Percentiles rank a stretch among this genome's conserved stretches.
Conservation (phyloP, 2,113 vertebrate species). For the Rhabdomys dilectus region DNA sequence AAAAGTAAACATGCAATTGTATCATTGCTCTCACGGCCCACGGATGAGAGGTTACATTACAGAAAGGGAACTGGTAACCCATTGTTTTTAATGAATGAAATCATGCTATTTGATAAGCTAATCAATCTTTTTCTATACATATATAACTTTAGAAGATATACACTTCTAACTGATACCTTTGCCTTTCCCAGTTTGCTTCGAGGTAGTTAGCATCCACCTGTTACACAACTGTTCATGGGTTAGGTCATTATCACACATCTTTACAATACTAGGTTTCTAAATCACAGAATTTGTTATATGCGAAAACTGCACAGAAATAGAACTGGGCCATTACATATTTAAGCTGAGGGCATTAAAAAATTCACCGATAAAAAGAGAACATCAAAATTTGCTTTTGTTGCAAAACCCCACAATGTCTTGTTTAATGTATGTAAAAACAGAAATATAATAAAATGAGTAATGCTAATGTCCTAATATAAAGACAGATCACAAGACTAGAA, state of each 20-base stretch:
- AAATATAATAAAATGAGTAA: slow-evolving; percentile 86
- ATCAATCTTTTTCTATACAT: slow-evolving; percentile 56
- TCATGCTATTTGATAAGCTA: slow-evolving; percentile 73
- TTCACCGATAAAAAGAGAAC: slow-evolving; percentile 85
- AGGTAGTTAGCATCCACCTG: slow-evolving; percentile 88
- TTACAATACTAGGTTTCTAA: slow-evolving; percentile 84
- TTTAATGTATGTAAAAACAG: slow-evolving; percentile 83
- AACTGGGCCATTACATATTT: slow-evolving; percentile 81
- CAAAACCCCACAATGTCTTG: slow-evolving; percentile 84
- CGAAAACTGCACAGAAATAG: slow-evolving; percentile 88
- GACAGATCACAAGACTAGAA: slow-evolving; percentile 87
- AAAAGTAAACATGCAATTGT: slow-evolving; percentile 80
- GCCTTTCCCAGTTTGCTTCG: slow-evolving; percentile 84
- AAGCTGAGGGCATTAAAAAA: slow-evolving; percentile 86
- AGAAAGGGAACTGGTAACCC: slow-evolving; percentile 75
- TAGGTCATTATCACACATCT: slow-evolving; percentile 82
- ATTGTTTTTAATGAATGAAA: slow-evolving; percentile 66
- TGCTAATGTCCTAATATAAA: slow-evolving; percentile 87
- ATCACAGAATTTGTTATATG: slow-evolving; percentile 86
- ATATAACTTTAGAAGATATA: slow-evolving; percentile 80
- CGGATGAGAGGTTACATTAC: slow-evolving; percentile 73
- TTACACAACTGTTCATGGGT: slow-evolving; percentile 78
- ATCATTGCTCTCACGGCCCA: slow-evolving; percentile 74
- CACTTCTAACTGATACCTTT: slow-evolving; percentile 69
- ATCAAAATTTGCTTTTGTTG: slow-evolving; percentile 86